Evolutionary conservation across 2,888 invertebrate genomes (phyloP), one percentile per base, ranked within the genome.

Genomic region (Endotricha flammealis): DNA sequence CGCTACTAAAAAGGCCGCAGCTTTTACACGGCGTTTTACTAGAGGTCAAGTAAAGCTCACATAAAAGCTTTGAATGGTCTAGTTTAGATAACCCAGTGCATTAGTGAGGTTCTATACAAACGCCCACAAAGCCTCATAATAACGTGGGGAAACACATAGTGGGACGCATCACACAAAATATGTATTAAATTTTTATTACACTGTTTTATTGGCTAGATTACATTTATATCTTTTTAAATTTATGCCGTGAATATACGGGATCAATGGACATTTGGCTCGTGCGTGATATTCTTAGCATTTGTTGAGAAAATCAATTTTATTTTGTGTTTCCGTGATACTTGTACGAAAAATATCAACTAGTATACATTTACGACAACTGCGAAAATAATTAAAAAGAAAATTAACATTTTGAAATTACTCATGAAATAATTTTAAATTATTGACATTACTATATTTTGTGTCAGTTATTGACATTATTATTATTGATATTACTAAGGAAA

Each of bases 51-150:
- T 33, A 31, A 41, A 23, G 42, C 41, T 24, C 41, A 38, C 39
- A 38, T 38, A 38, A 43, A 20, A 16, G 34, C 12, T 10, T 10
- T 23, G 36, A 47, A 42, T 44, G 43, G 36, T 40, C 39, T 30
- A 45, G 43, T 41, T 41, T 38, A 45, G 48, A 48, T 44, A 41
- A 44, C 27, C 29, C 28, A 22, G 22, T 34, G 34, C 34, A 22
- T 34, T 27, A 28, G 22, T 20, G 10, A 12, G 22, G 34, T 28
- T 11, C 20, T 29, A 11, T 12, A 10, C 10, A 12, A 4, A 12
- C 28, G 28, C 34, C 28, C 34, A 34, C 34, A 12, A 20, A 12
- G 6, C 12, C 9, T 32, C 13, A 25, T 25, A 25, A 25, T 27
- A 11, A 27, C 2, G 8, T 25, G 3, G 5, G 3, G 23, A 23